Percentiles rank a stretch among this genome's conserved stretches.
phyloP scores from a whole-genome alignment of 2,113 vertebrate species.

The Clarias macrocephalus region DNA sequence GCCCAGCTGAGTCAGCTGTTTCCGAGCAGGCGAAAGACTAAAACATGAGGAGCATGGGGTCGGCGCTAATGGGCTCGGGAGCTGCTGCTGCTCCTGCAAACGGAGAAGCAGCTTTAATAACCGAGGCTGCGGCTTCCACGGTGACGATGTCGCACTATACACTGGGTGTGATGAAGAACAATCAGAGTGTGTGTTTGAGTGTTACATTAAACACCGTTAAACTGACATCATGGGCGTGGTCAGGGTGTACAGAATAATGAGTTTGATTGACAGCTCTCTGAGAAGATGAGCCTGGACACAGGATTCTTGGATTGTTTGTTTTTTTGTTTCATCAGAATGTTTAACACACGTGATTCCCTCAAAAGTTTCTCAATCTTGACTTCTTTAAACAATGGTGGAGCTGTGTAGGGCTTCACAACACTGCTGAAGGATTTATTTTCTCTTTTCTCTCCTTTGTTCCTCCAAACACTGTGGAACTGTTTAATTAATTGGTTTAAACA shows the following conservation, averaged over 20 bases:
- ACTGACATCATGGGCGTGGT: background rate
- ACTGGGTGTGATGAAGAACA: background rate
- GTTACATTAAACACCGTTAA: background rate
- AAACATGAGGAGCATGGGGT: background rate
- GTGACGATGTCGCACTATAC: background rate
- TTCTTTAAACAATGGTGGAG: background rate
- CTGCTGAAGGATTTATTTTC: background rate
- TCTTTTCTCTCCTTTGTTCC: background rate
- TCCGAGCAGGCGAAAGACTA: background rate
- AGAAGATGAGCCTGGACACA: background rate
- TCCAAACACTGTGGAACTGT: background rate
- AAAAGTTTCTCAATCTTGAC: background rate
- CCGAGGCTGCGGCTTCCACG: no score
- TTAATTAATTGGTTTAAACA: background rate
- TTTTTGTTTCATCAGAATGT: no score
- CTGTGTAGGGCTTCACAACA: background rate
- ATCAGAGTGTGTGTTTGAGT: background rate
- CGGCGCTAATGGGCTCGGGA: background rate
- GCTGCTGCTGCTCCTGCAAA: background rate
- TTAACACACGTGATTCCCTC: no score
- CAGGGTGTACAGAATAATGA: background rate
- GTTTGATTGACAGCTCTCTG: background rate
- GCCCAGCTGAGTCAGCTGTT: conserved; percentile 1
- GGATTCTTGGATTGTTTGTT: background rate
- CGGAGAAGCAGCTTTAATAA: background rate